Percentiles rank a stretch among this genome's conserved stretches.
Evolutionary conservation across 2,888 invertebrate genomes (phyloP).

Genomic region (Meteorus colon): DNA sequence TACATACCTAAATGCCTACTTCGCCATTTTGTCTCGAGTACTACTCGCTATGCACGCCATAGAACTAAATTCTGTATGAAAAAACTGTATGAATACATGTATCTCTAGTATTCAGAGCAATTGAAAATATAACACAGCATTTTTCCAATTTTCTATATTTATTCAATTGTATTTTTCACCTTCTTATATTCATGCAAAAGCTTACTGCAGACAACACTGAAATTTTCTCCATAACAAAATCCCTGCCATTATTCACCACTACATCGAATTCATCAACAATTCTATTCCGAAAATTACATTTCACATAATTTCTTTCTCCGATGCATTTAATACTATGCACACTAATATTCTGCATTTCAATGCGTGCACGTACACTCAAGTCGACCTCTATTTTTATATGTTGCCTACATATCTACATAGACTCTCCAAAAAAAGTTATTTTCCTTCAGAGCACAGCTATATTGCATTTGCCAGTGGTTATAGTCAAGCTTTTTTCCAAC

Average conservation of each 20-base stretch:
- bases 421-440: background rate
- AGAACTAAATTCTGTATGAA: background rate
- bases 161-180: background rate
- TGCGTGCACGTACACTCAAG: no score
- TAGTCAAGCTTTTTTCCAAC: background rate
- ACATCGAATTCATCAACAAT: no score
- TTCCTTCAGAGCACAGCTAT: background rate
- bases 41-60: background rate
- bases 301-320: no score
- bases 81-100: background rate
- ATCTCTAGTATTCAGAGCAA: background rate
- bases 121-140: background rate
- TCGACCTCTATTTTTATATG: no score
- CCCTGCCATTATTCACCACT: no score
- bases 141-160: background rate
- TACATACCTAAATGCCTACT: background rate
- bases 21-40: constrained; percentile 7
- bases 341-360: no score
- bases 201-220: no score
- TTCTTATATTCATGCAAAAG: background rate
- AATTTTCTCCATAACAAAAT: no score
- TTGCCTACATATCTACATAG: background rate
- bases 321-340: no score
- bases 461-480: background rate
- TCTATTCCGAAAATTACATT: no score